Percentiles rank a stretch among this genome's conserved stretches.
Evolutionary conservation across 2,888 invertebrate genomes (phyloP).

Genomic region (Ochropleura leucogaster): DNA sequence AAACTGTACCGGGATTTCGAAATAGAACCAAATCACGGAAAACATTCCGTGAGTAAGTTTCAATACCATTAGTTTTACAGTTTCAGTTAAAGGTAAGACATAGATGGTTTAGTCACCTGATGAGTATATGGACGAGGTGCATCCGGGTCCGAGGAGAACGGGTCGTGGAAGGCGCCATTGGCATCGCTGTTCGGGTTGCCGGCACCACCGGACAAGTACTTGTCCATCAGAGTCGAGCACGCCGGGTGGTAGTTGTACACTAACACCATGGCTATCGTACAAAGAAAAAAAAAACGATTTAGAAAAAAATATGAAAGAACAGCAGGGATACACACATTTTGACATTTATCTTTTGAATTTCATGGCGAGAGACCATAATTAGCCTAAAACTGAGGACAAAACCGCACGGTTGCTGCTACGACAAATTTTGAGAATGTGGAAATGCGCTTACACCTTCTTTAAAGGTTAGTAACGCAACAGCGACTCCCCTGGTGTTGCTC

Average conservation of each 20-base stretch:
- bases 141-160: constrained; percentile 95
- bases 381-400: neutral
- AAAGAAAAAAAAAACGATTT: neutral
- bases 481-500: too few species aligned
- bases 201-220: constrained; percentile 92
- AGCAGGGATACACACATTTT: neutral
- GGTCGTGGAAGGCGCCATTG: constrained; percentile 85
- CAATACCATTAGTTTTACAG: neutral
- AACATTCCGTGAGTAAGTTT: neutral
- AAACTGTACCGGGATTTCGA: too few species aligned
- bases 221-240: constrained; percentile 96
- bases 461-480: too few species aligned
- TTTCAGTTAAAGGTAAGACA: neutral
- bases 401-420: neutral
- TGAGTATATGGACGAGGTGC: constrained; percentile 95
- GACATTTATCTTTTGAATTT: neutral
- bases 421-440: neutral
- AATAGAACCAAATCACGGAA: too few species aligned
- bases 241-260: constrained; percentile 99
- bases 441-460: too few species aligned
- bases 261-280: constrained; percentile 95
- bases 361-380: neutral
- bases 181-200: constrained; percentile 71
- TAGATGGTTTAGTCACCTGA: constrained; percentile 82
- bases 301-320: too few species aligned